Evolutionary conservation across 2,113 vertebrate species (phyloP).

Genomic region (Himantopus leucocephalus): DNA sequence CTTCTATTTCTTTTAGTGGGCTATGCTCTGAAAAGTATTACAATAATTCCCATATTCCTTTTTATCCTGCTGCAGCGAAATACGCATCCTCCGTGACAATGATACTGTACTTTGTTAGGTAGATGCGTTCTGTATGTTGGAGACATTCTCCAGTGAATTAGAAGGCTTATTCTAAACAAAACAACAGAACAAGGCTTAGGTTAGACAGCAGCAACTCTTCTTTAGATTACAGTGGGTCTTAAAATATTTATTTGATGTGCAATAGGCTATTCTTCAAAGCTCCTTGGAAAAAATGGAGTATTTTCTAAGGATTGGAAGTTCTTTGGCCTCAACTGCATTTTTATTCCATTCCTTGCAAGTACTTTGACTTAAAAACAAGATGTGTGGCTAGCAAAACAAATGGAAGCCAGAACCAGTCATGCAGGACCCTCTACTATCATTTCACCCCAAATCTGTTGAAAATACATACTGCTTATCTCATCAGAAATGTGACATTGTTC

Average conservation of each 20-base stretch:
- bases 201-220: background rate
- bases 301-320: background rate
- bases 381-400: background rate
- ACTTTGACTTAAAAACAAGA: background rate
- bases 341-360: background rate
- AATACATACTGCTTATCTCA: background rate
- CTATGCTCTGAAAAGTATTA: background rate
- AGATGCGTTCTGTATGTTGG: background rate
- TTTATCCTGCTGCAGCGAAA: background rate
- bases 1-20: background rate
- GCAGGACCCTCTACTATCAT: background rate
- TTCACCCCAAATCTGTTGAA: background rate
- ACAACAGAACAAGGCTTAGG: background rate
- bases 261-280: background rate
- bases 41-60: background rate
- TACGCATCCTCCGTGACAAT: fast-evolving
- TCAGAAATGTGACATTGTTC: background rate
- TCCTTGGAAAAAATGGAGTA: background rate
- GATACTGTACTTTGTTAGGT: background rate
- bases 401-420: background rate
- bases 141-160: background rate
- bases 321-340: background rate
- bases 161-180: background rate
- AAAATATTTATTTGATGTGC: background rate
- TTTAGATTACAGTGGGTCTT: background rate